These are phyloP conservation scores for Sinocyclocheilus anophthalmus DNA, from an alignment of 2,113 vertebrate species.

Conservation along the genomic window DNA sequence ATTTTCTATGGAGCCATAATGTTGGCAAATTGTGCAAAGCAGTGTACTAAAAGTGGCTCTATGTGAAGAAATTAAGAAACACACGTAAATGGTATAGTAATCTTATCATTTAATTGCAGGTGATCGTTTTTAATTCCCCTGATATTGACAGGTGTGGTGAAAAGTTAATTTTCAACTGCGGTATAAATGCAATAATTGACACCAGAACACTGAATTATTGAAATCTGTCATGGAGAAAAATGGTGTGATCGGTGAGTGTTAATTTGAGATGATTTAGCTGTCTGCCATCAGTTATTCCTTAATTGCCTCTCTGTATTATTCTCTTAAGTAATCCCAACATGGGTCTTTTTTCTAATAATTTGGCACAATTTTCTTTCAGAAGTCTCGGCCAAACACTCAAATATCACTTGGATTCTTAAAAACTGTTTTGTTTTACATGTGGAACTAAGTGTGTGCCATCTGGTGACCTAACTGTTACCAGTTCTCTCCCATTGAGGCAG, in stretches of 20 bases:
- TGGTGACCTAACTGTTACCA: slow-evolving; percentile 32
- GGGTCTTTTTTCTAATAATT: neutral
- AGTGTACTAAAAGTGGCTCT: too few relatives aligned
- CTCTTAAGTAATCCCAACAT: neutral
- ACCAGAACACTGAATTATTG: neutral
- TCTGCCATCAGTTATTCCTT: neutral
- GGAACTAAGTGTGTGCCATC: slow-evolving; percentile 28
- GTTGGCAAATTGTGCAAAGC: too few relatives aligned
- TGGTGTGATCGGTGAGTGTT: neutral
- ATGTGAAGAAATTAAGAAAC: neutral
- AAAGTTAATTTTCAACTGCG: neutral
- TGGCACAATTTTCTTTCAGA: neutral
- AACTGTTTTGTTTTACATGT: slow-evolving; percentile 9
- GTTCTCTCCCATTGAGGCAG: slow-evolving; percentile 16
- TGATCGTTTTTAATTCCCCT: neutral
- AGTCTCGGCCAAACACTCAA: neutral
- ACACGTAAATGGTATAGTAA: neutral
- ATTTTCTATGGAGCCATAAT: too few relatives aligned
- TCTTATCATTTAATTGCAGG: neutral
- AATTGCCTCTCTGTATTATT: neutral
- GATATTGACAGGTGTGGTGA: neutral
- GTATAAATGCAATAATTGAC: neutral
- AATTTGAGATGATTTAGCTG: neutral
- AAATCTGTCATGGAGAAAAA: neutral
- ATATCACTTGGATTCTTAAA: neutral